Base-by-base conservation (phyloP, 2,113 vertebrate genomes). In the Phycodurus eques region DNA sequence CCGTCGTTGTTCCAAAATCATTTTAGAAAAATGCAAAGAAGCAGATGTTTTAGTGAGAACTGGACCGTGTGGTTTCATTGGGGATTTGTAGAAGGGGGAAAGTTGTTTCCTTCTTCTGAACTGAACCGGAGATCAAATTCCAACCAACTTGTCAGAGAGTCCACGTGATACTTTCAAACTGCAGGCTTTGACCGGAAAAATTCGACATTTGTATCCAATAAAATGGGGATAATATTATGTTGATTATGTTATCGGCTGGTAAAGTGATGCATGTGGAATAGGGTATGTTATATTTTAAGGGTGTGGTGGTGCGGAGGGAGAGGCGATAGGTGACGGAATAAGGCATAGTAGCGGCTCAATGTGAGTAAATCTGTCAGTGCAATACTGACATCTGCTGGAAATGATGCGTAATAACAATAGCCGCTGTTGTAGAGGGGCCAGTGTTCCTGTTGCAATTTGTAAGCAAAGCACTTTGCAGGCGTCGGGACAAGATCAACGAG, bases 351-450 rank as follows among this genome's bases (percentile, higher is more conserved):
- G 11, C 12, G 12, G 47, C 13, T 49, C 13, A 49, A 17, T 49
- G 15, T 49, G 47, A 53, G 7, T 61, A 15, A 61, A 61, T 76
- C 53, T 59, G 20, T n/a, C 17, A 61, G 47, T 64, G 31, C 8
- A 17, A 19, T 71, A 69, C 84, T 88, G 88, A 67, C 88, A 82
- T 68, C 88, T 91, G 68, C 73, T 88, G 90, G 88, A 57, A 0
- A 67, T 2, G 44, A 0, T 15, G 20, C 70, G 70, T 8, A 83
- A 77, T 61, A 79, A 42, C 79, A 82, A 10, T 39, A 20, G 31
- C 15, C 33, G 35, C 4, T 51, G 12, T 7, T 43, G 35, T 60
- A 3, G 2, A 10, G 6, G 49, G 15, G 5, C 12, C 56, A 17
- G 31, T 47, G 47, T 35, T 5, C 22, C 17, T 20, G 19, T 11